Percentiles rank a stretch among this genome's conserved stretches.
Evolutionary conservation across 1,140 invertebrate species (phyloP).

Genomic region (Lethrus apterus): DNA sequence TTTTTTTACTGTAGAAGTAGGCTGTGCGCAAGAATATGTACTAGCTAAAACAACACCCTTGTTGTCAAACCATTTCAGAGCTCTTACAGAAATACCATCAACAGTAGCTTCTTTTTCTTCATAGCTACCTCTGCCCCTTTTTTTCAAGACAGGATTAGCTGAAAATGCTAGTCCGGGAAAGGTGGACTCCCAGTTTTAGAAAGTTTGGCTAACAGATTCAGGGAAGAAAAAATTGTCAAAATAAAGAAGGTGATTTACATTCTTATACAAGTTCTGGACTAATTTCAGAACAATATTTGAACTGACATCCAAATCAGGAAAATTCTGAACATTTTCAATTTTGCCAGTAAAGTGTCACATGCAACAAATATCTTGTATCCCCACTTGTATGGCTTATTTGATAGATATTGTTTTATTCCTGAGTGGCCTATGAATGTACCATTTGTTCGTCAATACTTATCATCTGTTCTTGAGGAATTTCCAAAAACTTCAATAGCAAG

Average conservation of each 20-base stretch:
- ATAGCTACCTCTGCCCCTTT: neutral
- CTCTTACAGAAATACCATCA: neutral
- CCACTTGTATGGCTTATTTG: slow-evolving; percentile 10
- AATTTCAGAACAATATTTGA: slow-evolving; percentile 13
- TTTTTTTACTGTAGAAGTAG: neutral
- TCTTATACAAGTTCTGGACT: neutral
- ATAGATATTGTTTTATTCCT: slow-evolving; percentile 6
- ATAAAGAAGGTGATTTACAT: slow-evolving; percentile 10
- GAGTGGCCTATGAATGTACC: too few relatives aligned
- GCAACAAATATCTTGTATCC: slow-evolving; percentile 8
- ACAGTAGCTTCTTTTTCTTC: neutral
- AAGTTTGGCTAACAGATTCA: neutral
- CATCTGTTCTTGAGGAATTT: slow-evolving; percentile 1
- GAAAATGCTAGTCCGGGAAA: slow-evolving; percentile 6
- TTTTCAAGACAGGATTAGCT: slow-evolving; percentile 4
- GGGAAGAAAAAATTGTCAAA: slow-evolving; percentile 15
- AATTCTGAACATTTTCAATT: neutral
- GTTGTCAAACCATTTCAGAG: slow-evolving; percentile 28
- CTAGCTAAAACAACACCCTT: slow-evolving; percentile 29
- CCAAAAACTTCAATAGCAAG: too few relatives aligned
- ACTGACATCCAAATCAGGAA: slow-evolving; percentile 10
- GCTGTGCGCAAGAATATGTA: slow-evolving; percentile 23
- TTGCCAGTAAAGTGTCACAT: slow-evolving; percentile 7
- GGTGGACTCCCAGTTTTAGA: slow-evolving; percentile 1
- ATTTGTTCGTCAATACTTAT: slow-evolving; percentile 3